These are phyloP conservation scores for Phengaris alcon DNA, from an alignment of 2,888 invertebrate genomes.

Conservation along the genomic window DNA sequence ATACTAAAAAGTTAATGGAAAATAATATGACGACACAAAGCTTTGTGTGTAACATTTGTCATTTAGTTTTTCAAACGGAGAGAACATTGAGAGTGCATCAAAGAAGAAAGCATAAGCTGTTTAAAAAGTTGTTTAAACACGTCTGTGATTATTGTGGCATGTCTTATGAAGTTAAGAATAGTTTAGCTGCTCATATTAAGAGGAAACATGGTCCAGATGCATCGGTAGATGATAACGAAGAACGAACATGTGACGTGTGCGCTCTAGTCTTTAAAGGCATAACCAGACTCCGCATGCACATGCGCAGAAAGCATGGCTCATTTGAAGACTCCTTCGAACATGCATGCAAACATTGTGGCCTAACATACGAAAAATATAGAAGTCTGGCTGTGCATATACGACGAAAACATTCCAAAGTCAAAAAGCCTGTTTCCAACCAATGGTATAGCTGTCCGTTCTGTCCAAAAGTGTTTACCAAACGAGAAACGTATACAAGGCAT, in stretches of 20 bases:
- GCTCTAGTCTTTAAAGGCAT: constrained; percentile 68
- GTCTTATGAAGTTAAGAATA: constrained; percentile 67
- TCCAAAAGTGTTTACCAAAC: constrained; percentile 59
- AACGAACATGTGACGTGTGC: constrained; percentile 65
- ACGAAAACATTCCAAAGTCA: constrained; percentile 56
- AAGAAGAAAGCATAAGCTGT: constrained; percentile 61
- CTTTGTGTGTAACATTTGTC: constrained; percentile 65
- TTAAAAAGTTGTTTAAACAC: constrained; percentile 57
- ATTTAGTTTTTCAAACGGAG: constrained; percentile 62
- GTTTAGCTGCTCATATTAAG: constrained; percentile 63
- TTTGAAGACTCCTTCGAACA: constrained; percentile 64
- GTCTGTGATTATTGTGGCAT: constrained; percentile 66
- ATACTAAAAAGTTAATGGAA: constrained; percentile 42
- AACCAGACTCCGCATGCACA: constrained; percentile 64
- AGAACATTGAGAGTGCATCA: constrained; percentile 65
- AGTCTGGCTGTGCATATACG: constrained; percentile 65
- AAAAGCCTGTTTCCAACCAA: constrained; percentile 50
- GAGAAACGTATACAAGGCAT: constrained; percentile 68
- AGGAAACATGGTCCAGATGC: constrained; percentile 64
- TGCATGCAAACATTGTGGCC: constrained; percentile 60
- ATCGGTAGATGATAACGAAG: constrained; percentile 54
- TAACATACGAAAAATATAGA: constrained; percentile 67
- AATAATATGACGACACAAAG: constrained; percentile 29
- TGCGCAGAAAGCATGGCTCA: constrained; percentile 65
- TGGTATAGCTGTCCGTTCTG: constrained; percentile 69